Conservation (phyloP, 2,797 vertebrate genomes). For the Limosa lapponica region DNA sequence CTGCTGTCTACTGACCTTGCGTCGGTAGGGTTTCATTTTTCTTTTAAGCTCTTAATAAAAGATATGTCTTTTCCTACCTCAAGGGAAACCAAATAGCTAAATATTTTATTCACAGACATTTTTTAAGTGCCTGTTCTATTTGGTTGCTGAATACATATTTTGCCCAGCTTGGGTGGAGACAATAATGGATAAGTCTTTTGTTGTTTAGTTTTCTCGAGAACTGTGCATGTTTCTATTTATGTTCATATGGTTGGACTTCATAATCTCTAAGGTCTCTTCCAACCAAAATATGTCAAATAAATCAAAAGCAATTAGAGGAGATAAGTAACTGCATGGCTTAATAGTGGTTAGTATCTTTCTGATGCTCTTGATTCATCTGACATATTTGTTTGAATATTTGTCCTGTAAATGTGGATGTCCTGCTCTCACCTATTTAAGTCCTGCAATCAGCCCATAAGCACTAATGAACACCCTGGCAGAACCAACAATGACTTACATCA, state of each 20-base stretch:
- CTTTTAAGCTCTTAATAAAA: slow-evolving; percentile 24
- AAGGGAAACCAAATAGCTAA: slow-evolving; percentile 7
- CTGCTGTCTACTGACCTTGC: neutral
- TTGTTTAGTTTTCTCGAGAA: neutral
- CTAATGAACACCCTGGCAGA: neutral
- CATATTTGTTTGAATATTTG: neutral
- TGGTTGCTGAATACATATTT: neutral
- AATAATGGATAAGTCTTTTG: neutral
- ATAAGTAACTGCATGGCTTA: neutral
- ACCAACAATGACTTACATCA: neutral
- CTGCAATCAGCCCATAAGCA: neutral
- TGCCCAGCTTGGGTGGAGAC: neutral
- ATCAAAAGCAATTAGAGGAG: neutral
- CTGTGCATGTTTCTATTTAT: neutral
- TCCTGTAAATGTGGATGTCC: neutral
- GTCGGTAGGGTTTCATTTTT: neutral
- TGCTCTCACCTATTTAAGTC: neutral
- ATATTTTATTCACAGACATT: slow-evolving; percentile 16
- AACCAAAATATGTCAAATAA: neutral
- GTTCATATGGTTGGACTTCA: neutral
- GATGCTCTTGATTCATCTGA: neutral
- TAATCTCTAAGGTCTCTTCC: neutral
- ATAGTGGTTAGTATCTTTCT: neutral
- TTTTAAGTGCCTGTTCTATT: neutral
- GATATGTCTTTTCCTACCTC: neutral